Evolutionary conservation across 2,797 vertebrate species (phyloP).

Genomic region (Notolabrus celidotus): DNA sequence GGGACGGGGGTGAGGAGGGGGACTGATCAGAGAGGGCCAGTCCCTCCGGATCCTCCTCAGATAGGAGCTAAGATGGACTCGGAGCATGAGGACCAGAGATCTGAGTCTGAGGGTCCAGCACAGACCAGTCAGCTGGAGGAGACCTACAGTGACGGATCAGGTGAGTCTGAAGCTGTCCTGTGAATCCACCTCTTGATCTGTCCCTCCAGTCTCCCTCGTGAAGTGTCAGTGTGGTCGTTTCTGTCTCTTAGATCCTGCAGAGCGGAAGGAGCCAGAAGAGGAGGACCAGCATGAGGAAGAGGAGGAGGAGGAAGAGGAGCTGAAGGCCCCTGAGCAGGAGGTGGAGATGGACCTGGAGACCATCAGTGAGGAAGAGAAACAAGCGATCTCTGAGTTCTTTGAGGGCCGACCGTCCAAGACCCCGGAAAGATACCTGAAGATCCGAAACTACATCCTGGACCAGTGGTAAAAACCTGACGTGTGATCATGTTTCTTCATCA

Average conservation of each 20-base stretch:
- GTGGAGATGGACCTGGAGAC: conserved; percentile 87
- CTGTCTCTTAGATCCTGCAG: conserved; percentile 42
- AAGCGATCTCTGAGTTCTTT: conserved; percentile 98
- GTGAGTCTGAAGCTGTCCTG: conserved; percentile 38
- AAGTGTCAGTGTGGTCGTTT: no score
- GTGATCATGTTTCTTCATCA: background rate
- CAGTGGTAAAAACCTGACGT: conserved; percentile 88
- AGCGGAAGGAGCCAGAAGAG: conserved; percentile 35
- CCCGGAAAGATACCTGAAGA: conserved; percentile 96
- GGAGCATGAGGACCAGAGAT: no score
- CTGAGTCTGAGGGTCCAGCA: conserved; percentile 31
- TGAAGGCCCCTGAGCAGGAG: conserved; percentile 94
- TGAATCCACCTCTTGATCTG: background rate
- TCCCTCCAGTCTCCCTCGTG: background rate
- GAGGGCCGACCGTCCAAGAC: conserved; percentile 97
- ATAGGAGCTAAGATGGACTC: conserved; percentile 16
- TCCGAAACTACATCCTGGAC: conserved; percentile 98
- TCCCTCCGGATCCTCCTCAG: no score
- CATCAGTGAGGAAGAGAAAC: conserved; percentile 95
- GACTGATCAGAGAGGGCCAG: background rate
- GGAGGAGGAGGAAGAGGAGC: conserved; percentile 88
- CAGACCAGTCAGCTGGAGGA: conserved; percentile 32
- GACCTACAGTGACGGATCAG: conserved; percentile 24
- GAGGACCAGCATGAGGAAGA: conserved; percentile 59
- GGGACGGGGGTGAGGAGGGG: background rate